Base-by-base conservation (phyloP, 2,797 vertebrate genomes). In the Bryconaethiops microstoma region DNA sequence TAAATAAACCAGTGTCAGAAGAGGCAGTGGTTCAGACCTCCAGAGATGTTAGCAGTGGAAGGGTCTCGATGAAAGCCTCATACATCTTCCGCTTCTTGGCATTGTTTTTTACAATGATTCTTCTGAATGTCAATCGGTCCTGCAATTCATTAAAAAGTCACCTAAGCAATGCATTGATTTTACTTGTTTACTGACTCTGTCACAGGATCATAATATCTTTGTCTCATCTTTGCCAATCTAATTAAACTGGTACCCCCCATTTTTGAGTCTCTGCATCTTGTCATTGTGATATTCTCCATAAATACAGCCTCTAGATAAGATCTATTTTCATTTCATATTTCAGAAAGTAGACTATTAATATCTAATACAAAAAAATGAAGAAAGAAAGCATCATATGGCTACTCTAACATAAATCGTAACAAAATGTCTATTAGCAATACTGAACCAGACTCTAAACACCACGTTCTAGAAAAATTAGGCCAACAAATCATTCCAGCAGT, bases 61-160 rank as follows among this genome's bases (percentile, higher is more conserved):
- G 91, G 9, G 98, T 98, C 91, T 98, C 96, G 81, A 99, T 99
- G 91, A 99, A 99, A 76, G 95, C 96, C 92, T 99, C 98, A 85
- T 99, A 99, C 95, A 98, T 93, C 95, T 90, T 97, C 90, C 96
- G 96, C 91, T 99, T 99, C 95, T 97, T 98, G 87, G 98, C 98
- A 87, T 99, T 99, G 89, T 99, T 99, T 94, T 99, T 99, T 76
- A 99, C 95, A 92, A 99, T 99, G 90, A 99, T 99, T 92, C 97
- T 97, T 92, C 97, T 95, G 92, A 99, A 99, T 0, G 98, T 99
- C 89, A 96, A 92, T 91, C 98, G 97, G 91, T 99, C 98, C 98
- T 99, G 90, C 85, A 93, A 83, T 9, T 74, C 17, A 29, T 48
- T 62, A 7, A 42, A 48, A 60, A 23, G 6, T 2, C 13, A 73